Evolutionary conservation across 2,113 vertebrate species (phyloP), one percentile per base, ranked within the genome.

Genomic region (Chloropsis cyanopogon): DNA sequence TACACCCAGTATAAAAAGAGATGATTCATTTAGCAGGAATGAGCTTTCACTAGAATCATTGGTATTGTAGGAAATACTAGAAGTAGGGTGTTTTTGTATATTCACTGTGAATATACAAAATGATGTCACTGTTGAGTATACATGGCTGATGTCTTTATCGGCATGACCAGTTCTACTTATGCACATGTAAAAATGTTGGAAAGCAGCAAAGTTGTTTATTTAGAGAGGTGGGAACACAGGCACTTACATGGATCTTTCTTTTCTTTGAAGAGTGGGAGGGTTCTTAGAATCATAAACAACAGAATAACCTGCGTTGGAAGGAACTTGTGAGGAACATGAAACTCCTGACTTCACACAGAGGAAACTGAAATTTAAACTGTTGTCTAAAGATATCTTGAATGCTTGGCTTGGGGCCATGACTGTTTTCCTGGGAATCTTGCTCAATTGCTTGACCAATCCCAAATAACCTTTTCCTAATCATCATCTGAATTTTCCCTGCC

Each of bases 271-370:
- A 57, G 11, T 59, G 11, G 10, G 6, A 75, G 26, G 47, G 25
- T 14, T 83, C 44, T 60, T 64, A 54, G 16, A 72, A 50, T 44
- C 23, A 56, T 23, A 65, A 46, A 47, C 35, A 29, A 42, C 21
- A 60, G 64, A 64, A 81, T 12, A 79, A 70, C 31, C 24, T 64
- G 26, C 61, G 7, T 11, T 65, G 42, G 9, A 82, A 79, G 21
- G 24, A 9, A 53, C 14, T 9, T 41, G 25, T 0, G 2, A 53
- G 11, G 20, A 60, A 29, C 28, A 47, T 14, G 1, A 2, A n/a
- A 46, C 7, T 63, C 11, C 29, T 80, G 46, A 53, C 29, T 70
- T 65, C 15, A 39, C 14, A 71, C 1, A 82, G 16, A 28, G 20
- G 14, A 86, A 75, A 5, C 17, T 75, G 53, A 28, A 69, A 73